Percentiles rank a stretch among this genome's conserved stretches.
phyloP scores from a whole-genome alignment of 2,888 invertebrate genomes.

The Dascillus cervinus region DNA sequence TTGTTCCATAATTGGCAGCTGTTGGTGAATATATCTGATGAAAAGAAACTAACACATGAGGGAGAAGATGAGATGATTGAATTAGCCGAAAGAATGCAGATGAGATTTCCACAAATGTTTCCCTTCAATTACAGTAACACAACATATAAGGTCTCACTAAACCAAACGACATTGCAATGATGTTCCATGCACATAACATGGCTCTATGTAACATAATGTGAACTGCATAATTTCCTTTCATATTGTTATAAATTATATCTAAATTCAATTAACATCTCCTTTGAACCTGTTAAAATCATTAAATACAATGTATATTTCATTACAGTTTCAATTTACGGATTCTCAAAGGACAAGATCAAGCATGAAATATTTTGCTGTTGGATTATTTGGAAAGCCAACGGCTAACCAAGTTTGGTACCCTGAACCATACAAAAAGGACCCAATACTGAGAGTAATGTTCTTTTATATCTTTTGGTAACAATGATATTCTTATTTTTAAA shows the following conservation, averaged over 20 bases:
- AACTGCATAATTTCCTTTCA: not conserved
- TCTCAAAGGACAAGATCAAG: slow-evolving; percentile 70
- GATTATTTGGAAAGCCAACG: slow-evolving; percentile 62
- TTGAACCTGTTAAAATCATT: too few species aligned
- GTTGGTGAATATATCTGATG: slow-evolving; percentile 4
- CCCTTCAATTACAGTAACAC: slow-evolving; percentile 53
- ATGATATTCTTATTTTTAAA: slow-evolving; percentile 1
- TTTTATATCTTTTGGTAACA: not conserved
- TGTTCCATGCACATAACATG: too few species aligned
- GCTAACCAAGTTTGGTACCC: slow-evolving; percentile 57
- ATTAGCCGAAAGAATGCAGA: slow-evolving; percentile 66
- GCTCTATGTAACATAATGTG: too few species aligned
- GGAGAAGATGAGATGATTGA: slow-evolving; percentile 69
- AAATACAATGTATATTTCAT: slow-evolving; percentile 16
- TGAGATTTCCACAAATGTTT: slow-evolving; percentile 59
- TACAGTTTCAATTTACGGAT: slow-evolving; percentile 68
- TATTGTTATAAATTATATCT: not conserved
- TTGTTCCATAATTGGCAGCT: slow-evolving; percentile 5
- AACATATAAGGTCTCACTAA: too few species aligned
- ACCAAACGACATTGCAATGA: too few species aligned
- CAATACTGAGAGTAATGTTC: slow-evolving; percentile 34
- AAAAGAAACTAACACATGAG: slow-evolving; percentile 58
- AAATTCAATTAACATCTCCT: too few species aligned
- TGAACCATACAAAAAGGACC: slow-evolving; percentile 48
- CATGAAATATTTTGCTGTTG: slow-evolving; percentile 65